Conservation (phyloP, 2,797 vertebrate genomes). For the Hipposideros larvatus region DNA sequence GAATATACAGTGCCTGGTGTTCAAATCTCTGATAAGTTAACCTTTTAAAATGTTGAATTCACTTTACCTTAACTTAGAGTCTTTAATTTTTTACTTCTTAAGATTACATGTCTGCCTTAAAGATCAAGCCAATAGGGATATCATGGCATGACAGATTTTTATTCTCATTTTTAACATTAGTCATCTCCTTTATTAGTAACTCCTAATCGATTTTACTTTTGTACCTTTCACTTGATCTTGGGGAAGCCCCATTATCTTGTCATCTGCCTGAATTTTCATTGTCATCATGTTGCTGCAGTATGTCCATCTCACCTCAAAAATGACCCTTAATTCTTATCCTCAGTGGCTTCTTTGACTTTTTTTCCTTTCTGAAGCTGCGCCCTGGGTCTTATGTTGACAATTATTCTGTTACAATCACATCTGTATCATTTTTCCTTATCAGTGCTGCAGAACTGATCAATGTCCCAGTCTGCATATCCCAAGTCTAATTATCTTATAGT, state of each 20-base stretch:
- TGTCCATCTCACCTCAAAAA: not conserved
- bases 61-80: not conserved
- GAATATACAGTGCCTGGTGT: not conserved
- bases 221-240: not conserved
- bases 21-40: not conserved
- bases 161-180: not conserved
- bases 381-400: not conserved
- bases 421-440: not conserved
- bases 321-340: not conserved
- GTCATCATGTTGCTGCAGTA: not conserved
- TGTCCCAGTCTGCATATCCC: not conserved
- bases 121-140: not conserved
- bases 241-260: not conserved
- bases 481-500: constrained; percentile 25
- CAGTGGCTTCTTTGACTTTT: not conserved
- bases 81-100: not conserved
- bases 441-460: not conserved
- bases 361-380: constrained; percentile 11
- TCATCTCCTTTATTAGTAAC: not conserved
- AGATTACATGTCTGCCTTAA: not conserved
- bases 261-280: not conserved
- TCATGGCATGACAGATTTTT: not conserved
- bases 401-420: not conserved
- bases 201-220: not conserved
- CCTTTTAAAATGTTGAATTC: not conserved